Percentiles rank a stretch among this genome's conserved stretches.
phyloP scores from a whole-genome alignment of 1,140 invertebrate genomes.

The Lethrus apterus region DNA sequence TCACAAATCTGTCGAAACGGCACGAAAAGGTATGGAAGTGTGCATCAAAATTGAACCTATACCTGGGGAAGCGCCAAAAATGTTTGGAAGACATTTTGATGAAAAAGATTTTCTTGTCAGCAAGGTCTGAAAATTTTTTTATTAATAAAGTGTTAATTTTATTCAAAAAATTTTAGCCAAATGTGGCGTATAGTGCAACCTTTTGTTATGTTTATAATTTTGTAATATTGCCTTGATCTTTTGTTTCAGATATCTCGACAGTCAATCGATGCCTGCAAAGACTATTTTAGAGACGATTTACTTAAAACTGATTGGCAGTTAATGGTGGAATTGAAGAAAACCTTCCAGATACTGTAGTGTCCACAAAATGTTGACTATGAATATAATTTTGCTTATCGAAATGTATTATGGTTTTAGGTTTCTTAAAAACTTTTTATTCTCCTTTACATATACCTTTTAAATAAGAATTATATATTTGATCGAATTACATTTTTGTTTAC shows the following conservation, averaged over 20 bases:
- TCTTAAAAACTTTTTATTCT: too few relatives aligned
- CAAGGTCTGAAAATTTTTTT: constrained; percentile 57
- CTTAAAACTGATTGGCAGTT: constrained; percentile 95
- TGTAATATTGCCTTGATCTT: constrained; percentile 14
- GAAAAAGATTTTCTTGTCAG: constrained; percentile 91
- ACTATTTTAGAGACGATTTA: constrained; percentile 97
- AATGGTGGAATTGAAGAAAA: constrained; percentile 97
- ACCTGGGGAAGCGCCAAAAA: constrained; percentile 93
- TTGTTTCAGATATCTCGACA: constrained; percentile 88
- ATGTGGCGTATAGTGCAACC: too few relatives aligned
- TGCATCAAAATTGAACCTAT: constrained; percentile 97
- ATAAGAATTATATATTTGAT: too few relatives aligned
- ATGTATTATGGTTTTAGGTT: too few relatives aligned
- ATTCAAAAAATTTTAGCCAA: too few relatives aligned
- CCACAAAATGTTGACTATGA: neutral
- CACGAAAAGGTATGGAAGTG: constrained; percentile 94
- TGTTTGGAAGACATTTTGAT: constrained; percentile 97
- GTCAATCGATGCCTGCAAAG: constrained; percentile 98
- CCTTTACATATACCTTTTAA: too few relatives aligned
- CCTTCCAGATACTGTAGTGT: constrained; percentile 89
- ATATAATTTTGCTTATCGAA: too few relatives aligned
- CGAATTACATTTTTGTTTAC: too few relatives aligned
- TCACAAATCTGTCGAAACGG: constrained; percentile 84
- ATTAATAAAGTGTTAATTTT: neutral
- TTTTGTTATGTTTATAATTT: neutral